Conservation (phyloP, 2,797 vertebrate species). For the Catamblyrhynchus diadema region DNA sequence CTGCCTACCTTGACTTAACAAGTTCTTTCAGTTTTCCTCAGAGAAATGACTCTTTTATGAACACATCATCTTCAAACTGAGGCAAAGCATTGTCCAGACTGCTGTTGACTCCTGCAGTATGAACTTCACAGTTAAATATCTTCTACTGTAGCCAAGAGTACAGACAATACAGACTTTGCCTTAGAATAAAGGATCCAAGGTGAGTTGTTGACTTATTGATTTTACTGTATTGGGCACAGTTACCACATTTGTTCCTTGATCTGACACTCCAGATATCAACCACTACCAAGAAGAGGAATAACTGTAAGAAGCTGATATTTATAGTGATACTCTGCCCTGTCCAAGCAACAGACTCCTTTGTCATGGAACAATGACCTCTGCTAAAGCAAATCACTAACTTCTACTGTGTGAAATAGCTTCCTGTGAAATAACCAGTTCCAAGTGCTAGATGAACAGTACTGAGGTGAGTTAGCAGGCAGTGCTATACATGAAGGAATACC, state of each 20-base stretch:
- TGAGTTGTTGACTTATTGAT: background rate
- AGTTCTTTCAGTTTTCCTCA: background rate
- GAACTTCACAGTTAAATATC: background rate
- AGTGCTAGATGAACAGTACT: background rate
- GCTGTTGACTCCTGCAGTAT: background rate
- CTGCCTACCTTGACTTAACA: background rate
- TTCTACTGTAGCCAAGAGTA: background rate
- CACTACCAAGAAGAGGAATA: background rate
- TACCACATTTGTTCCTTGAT: background rate
- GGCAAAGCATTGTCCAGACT: background rate
- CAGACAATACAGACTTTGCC: background rate
- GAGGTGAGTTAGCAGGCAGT: background rate
- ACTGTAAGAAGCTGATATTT: background rate
- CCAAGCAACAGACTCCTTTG: background rate
- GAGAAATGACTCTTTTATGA: background rate
- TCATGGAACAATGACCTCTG: background rate
- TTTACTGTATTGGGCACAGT: background rate
- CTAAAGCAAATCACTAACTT: background rate
- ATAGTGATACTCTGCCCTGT: background rate
- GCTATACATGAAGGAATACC: background rate
- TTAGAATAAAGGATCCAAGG: background rate
- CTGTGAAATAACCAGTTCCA: background rate
- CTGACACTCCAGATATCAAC: background rate
- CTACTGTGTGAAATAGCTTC: background rate
- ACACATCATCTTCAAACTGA: background rate